phyloP scores from a whole-genome alignment of 2,113 vertebrate genomes.

The Sinosuthora webbiana region DNA sequence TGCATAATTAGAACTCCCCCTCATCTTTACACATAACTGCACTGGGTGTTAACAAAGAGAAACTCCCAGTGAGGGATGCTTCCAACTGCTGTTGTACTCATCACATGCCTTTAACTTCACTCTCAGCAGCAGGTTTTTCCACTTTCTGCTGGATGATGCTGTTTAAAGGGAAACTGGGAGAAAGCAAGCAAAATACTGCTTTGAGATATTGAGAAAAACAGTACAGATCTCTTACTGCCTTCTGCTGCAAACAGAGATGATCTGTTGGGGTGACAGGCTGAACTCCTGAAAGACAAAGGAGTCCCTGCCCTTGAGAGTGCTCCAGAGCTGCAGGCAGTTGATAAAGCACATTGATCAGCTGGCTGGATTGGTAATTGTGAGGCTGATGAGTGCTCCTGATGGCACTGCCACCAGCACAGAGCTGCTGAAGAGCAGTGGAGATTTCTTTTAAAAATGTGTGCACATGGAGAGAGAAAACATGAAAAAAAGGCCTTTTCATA shows the following conservation, averaged over 20 bases:
- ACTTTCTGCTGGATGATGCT: neutral
- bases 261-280: neutral
- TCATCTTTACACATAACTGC: neutral
- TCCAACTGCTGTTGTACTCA: neutral
- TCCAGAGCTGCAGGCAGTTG: neutral
- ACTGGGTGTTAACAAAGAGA: neutral
- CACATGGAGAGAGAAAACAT: neutral
- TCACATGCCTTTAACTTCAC: neutral
- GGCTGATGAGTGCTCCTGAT: neutral
- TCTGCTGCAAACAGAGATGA: neutral
- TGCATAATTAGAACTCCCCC: neutral
- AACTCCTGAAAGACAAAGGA: neutral
- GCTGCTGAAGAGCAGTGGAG: rapidly evolving
- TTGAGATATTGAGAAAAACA: neutral
- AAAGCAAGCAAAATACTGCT: neutral
- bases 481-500: neutral
- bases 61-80: neutral
- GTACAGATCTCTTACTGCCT: neutral
- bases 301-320: too few relatives aligned
- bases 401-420: neutral
- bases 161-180: neutral
- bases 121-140: neutral
- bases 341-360: neutral
- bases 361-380: neutral
- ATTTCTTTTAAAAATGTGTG: neutral